Evolutionary conservation across 2,113 vertebrate genomes (phyloP).

Genomic region (Myrmecobius fasciatus): DNA sequence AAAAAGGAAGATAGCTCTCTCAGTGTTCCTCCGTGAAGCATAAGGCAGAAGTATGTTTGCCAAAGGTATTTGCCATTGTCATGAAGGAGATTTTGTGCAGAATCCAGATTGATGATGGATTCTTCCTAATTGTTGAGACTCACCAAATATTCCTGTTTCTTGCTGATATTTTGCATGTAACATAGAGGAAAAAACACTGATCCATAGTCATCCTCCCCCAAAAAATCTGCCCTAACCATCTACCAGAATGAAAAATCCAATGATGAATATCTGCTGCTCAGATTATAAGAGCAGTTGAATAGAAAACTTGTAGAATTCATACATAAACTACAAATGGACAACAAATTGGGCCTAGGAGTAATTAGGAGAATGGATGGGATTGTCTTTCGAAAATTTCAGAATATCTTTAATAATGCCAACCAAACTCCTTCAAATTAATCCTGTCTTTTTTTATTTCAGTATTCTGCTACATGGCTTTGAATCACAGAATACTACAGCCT

Average conservation of each 20-base stretch:
- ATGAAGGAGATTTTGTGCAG: background rate
- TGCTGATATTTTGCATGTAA: background rate
- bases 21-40: background rate
- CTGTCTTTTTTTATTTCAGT: background rate
- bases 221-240: background rate
- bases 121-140: background rate
- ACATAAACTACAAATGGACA: background rate
- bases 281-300: background rate
- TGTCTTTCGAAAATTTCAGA: background rate
- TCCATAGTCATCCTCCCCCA: background rate
- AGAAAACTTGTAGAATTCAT: background rate
- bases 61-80: background rate
- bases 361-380: background rate
- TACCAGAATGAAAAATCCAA: background rate
- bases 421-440: background rate
- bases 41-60: background rate
- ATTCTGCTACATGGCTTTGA: background rate
- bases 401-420: background rate
- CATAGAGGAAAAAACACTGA: background rate
- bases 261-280: background rate
- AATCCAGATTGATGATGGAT: background rate
- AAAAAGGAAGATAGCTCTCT: background rate
- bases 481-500: background rate
- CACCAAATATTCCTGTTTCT: background rate
- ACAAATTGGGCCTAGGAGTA: background rate